Conservation (phyloP, 92 coral and sea anemone genomes). For the Epizoanthus scotinus region DNA sequence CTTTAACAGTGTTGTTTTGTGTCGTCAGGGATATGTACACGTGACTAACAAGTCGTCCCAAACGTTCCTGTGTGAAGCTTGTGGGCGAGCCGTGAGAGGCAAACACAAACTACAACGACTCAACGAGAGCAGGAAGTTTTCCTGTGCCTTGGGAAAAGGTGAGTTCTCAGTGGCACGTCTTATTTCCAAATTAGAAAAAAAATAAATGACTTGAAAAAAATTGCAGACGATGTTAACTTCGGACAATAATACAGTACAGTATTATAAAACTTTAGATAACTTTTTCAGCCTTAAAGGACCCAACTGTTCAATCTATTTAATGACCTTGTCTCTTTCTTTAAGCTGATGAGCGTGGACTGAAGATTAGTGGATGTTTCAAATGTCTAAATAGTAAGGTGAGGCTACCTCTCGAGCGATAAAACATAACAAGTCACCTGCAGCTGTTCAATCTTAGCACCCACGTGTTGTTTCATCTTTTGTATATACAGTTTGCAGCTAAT, state of each 20-base stretch:
- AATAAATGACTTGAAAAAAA: no score
- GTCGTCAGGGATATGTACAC: constrained; percentile 74
- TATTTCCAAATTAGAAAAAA: not conserved
- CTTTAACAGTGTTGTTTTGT: no score
- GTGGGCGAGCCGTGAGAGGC: constrained; percentile 86
- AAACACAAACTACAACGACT: constrained; percentile 78
- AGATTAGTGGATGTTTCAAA: constrained; percentile 81
- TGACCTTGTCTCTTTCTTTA: not conserved
- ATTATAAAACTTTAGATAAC: no score
- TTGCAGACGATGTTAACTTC: no score
- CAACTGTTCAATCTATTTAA: not conserved
- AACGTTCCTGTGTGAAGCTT: constrained; percentile 87
- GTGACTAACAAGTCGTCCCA: constrained; percentile 65
- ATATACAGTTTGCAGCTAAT: no score
- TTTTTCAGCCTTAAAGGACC: no score
- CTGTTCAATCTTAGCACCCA: no score
- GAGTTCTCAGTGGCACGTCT: not conserved
- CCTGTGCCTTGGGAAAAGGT: constrained; percentile 89
- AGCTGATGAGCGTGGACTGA: constrained; percentile 62
- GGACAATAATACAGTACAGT: no score
- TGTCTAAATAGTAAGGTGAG: constrained; percentile 90
- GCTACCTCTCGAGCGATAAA: not conserved
- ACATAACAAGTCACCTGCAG: no score
- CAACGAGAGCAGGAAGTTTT: constrained; percentile 65
- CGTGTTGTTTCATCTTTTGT: no score